Evolutionary conservation across 2,797 vertebrate genomes (phyloP).

Genomic region (Lepilemur septentrionalis): DNA sequence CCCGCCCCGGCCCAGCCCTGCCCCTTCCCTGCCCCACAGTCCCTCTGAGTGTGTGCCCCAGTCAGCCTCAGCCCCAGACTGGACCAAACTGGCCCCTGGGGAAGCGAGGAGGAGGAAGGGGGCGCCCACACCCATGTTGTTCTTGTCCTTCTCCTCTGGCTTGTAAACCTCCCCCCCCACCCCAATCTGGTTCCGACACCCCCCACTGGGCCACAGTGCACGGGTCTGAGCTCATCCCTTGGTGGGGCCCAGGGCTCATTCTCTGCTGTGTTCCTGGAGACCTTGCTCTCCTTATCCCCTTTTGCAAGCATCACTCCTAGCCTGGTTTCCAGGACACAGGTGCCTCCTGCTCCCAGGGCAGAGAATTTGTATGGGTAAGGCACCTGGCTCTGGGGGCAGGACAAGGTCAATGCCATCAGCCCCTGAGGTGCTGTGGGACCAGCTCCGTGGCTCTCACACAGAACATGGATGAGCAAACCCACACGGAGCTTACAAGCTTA

Average conservation of each 20-base stretch:
- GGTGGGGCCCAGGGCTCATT: neutral
- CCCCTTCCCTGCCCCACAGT: neutral
- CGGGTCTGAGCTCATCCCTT: neutral
- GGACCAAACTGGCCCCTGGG: too few species aligned
- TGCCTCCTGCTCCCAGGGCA: neutral
- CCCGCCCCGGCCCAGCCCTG: accelerated
- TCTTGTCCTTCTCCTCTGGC: neutral
- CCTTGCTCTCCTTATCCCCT: too few species aligned
- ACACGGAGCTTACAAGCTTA: accelerated
- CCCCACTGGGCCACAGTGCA: neutral
- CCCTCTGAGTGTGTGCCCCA: neutral
- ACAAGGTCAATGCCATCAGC: accelerated
- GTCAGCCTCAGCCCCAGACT: neutral
- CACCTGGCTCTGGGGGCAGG: neutral
- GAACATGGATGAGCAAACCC: neutral
- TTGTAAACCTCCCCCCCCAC: neutral
- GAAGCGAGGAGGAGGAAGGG: neutral
- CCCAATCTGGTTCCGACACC: neutral
- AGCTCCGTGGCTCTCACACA: neutral
- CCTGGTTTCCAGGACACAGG: neutral
- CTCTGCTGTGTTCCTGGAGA: neutral
- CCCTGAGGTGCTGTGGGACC: neutral
- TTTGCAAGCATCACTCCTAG: neutral
- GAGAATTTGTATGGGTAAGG: neutral
- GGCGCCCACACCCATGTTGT: accelerated